phyloP scores from a whole-genome alignment of 2,888 invertebrate species.

The Agapostemon virescens region DNA sequence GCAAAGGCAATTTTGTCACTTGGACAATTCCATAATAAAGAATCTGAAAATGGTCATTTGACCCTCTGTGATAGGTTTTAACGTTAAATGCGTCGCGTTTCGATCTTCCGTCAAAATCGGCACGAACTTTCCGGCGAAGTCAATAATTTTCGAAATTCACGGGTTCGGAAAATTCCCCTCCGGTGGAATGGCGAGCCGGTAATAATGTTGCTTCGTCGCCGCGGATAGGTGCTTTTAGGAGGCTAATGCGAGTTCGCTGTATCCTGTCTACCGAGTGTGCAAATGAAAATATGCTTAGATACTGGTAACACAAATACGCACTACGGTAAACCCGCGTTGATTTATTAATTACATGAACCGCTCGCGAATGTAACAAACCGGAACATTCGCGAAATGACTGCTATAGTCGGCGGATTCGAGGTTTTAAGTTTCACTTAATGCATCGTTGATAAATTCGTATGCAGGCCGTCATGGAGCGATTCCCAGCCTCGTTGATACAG shows the following conservation, averaged over 20 bases:
- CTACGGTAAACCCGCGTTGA: conserved; percentile 1
- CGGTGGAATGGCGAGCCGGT: background rate
- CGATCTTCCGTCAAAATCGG: no score
- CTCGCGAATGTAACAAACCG: conserved; percentile 34
- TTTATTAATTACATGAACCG: conserved; percentile 11
- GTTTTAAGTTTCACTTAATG: conserved; percentile 49
- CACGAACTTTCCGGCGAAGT: no score
- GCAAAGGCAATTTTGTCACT: no score
- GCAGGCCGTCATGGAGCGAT: conserved; percentile 97
- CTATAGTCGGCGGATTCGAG: conserved; percentile 23
- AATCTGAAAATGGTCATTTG: no score
- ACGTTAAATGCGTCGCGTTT: no score
- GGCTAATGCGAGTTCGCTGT: conserved; percentile 2
- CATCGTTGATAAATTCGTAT: conserved; percentile 54
- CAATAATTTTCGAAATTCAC: no score
- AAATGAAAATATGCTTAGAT: background rate
- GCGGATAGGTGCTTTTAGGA: background rate
- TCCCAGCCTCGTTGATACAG: conserved; percentile 94
- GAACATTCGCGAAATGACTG: conserved; percentile 49
- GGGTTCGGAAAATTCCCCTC: no score
- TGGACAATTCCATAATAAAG: no score
- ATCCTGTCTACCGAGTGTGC: background rate
- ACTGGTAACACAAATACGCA: conserved; percentile 1
- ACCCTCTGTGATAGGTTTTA: no score
- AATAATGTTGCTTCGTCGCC: background rate